phyloP scores from a whole-genome alignment of 2,797 vertebrate genomes.

The Scomberomorus guttatus region DNA sequence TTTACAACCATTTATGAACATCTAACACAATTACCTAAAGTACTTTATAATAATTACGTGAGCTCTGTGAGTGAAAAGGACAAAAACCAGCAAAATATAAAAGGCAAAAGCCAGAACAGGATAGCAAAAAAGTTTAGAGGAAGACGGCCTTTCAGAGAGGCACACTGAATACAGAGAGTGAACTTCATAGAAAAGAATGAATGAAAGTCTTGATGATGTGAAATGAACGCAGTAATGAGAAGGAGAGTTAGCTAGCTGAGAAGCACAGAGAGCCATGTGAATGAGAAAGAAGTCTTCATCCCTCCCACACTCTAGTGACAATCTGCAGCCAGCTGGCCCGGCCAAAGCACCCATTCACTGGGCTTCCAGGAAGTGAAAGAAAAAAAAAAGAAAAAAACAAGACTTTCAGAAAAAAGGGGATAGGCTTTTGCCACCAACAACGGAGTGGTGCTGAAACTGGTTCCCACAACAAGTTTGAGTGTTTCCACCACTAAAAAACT shows the following conservation, averaged over 20 bases:
- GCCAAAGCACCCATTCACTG: constrained; percentile 67
- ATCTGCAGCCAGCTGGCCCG: constrained; percentile 61
- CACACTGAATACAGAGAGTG: not conserved
- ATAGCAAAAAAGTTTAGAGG: not conserved
- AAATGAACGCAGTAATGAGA: not conserved
- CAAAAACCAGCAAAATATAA: not conserved
- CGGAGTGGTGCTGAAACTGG: not conserved
- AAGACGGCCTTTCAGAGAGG: not conserved
- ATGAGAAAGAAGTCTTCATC: constrained; percentile 42
- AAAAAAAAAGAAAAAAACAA: constrained; percentile 36
- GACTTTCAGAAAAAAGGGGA: constrained; percentile 34
- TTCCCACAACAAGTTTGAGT: not conserved
- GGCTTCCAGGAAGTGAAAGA: constrained; percentile 57
- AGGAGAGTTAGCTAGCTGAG: constrained; percentile 22
- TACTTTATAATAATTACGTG: not conserved
- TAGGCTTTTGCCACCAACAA: constrained; percentile 2
- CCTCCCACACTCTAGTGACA: constrained; percentile 73
- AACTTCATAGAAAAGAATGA: constrained; percentile 16
- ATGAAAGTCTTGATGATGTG: constrained; percentile 28
- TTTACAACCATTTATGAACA: not conserved
- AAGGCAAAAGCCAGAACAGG: not conserved
- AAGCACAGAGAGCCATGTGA: constrained; percentile 51
- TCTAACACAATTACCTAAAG: not conserved
- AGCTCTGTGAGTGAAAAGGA: not conserved
- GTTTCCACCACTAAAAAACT: constrained; percentile 6